A percentile compares a stretch with the other conserved stretches of the same genome.
These are phyloP conservation scores for Malurus leucopterus DNA, from an alignment of 2,797 vertebrate genomes.

Conservation along the genomic window DNA sequence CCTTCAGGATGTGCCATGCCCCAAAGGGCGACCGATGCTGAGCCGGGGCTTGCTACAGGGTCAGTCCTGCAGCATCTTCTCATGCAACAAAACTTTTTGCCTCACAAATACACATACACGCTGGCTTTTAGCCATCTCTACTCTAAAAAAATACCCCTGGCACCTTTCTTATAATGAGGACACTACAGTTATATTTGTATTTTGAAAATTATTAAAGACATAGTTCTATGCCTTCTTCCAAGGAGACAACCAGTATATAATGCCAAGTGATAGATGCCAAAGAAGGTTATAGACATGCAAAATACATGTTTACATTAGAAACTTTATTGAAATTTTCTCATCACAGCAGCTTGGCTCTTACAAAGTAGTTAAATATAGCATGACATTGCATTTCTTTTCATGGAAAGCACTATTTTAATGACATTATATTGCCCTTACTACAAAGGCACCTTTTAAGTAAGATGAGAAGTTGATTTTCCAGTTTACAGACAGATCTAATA, in stretches of 20 bases:
- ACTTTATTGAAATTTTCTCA: background rate
- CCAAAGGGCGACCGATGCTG: accelerated
- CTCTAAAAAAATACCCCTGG: background rate
- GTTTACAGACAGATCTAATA: background rate
- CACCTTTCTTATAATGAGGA: background rate
- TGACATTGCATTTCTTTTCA: background rate
- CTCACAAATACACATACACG: accelerated
- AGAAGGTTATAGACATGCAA: background rate
- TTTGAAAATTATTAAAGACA: background rate
- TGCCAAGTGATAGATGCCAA: background rate
- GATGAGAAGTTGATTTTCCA: background rate
- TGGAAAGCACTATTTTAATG: background rate
- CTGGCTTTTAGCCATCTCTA: background rate
- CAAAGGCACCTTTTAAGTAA: background rate
- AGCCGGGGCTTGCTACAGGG: accelerated
- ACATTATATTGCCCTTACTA: background rate
- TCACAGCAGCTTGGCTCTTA: background rate
- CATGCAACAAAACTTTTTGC: background rate
- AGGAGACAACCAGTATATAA: background rate
- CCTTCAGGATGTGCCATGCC: accelerated
- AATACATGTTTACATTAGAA: background rate
- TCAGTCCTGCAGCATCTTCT: accelerated
- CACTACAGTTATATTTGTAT: background rate
- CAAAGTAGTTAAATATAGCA: background rate
- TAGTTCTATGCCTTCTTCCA: background rate